phyloP scores from a whole-genome alignment of 2,113 vertebrate genomes.

The Euleptes europaea region DNA sequence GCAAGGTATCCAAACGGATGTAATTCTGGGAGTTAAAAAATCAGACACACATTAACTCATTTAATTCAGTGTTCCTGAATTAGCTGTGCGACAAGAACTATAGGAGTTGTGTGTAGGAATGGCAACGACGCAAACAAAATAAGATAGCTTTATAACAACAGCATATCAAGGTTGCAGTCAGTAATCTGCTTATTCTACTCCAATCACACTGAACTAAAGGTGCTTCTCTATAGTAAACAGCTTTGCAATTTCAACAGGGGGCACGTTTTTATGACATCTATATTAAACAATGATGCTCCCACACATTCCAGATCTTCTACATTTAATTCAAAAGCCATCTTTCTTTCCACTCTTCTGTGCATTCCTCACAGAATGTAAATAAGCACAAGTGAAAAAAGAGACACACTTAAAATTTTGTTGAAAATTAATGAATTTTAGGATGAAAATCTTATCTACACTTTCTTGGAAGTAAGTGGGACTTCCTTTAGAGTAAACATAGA shows the following conservation, averaged over 20 bases:
- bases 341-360: neutral
- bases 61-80: neutral
- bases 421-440: neutral
- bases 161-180: neutral
- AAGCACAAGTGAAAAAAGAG: neutral
- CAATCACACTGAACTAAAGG: neutral
- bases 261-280: neutral
- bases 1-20: constrained; percentile 35
- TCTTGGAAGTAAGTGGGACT: neutral
- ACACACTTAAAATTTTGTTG: neutral
- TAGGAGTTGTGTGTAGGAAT: neutral
- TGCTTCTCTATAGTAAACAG: neutral
- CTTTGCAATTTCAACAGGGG: neutral
- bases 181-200: neutral
- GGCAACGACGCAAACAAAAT: neutral
- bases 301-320: neutral
- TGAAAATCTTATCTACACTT: neutral
- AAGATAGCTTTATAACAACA: neutral
- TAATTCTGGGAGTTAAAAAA: constrained; percentile 28
- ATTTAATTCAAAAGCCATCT: neutral
- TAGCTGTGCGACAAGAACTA: too few relatives aligned
- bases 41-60: constrained; percentile 35
- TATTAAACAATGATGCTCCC: neutral
- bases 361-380: neutral
- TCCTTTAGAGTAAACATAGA: neutral